Evolutionary conservation across 2,888 invertebrate genomes (phyloP).

Genomic region (Papilio protenor): DNA sequence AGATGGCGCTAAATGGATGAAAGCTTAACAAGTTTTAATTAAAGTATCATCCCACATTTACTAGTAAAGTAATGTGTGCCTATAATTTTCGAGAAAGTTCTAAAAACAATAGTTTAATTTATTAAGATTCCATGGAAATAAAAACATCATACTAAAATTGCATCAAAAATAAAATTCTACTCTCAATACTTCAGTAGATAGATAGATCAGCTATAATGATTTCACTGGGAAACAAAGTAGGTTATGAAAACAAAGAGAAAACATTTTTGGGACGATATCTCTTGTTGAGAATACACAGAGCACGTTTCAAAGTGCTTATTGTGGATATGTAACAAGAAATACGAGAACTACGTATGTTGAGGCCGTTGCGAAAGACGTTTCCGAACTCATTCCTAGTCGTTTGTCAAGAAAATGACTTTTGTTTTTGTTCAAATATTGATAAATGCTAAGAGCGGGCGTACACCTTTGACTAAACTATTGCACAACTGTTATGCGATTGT

Average conservation of each 20-base stretch:
- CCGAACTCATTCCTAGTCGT: slow-evolving; percentile 18
- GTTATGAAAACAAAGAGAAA: slow-evolving; percentile 19
- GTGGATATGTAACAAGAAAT: slow-evolving; percentile 27
- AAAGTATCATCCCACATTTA: slow-evolving; percentile 1
- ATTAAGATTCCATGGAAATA: not conserved
- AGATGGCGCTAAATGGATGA: slow-evolving; percentile 10
- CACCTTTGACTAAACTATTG: too few relatives aligned
- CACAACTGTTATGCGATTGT: too few relatives aligned
- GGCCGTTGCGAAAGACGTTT: not conserved
- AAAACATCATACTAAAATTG: not conserved
- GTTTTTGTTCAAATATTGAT: not conserved
- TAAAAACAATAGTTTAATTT: not conserved
- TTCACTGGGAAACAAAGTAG: slow-evolving; percentile 13
- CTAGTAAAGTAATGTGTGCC: not conserved
- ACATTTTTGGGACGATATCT: slow-evolving; percentile 17
- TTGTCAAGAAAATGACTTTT: not conserved
- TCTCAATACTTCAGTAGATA: not conserved
- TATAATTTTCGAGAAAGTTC: not conserved
- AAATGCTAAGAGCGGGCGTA: not conserved
- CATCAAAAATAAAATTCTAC: not conserved
- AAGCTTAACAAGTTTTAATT: slow-evolving; percentile 14
- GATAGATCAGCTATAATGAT: slow-evolving; percentile 9
- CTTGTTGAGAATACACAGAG: slow-evolving; percentile 19
- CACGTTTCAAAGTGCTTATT: slow-evolving; percentile 24
- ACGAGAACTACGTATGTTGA: slow-evolving; percentile 26